Evolutionary conservation across 2,888 invertebrate genomes (phyloP).

Genomic region (Halictus ligatus): DNA sequence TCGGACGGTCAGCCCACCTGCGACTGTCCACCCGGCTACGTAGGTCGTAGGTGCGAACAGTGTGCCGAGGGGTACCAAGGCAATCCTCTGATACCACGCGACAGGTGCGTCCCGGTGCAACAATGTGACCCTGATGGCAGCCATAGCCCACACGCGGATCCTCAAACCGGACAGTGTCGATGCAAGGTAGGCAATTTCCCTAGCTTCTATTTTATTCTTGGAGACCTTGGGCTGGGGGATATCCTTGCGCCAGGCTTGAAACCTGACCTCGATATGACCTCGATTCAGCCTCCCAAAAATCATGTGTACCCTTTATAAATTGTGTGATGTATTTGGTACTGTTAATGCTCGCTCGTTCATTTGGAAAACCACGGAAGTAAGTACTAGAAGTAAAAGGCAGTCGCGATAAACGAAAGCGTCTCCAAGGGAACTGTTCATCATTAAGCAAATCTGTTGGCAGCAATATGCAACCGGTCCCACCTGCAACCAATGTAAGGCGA

Average conservation of each 20-base stretch:
- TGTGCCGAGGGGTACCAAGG: conserved; percentile 93
- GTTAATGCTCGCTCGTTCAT: conserved; percentile 55
- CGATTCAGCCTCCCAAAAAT: background rate
- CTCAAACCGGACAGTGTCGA: conserved; percentile 86
- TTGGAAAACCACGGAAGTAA: conserved; percentile 59
- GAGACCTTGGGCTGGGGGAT: background rate
- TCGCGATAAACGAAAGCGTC: background rate
- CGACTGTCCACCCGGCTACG: conserved; percentile 93
- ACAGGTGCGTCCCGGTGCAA: conserved; percentile 88
- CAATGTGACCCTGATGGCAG: conserved; percentile 92
- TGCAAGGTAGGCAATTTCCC: conserved; percentile 89
- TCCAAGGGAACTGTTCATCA: background rate
- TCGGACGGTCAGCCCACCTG: conserved; percentile 89
- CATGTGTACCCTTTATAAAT: background rate
- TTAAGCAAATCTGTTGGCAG: conserved; percentile 84
- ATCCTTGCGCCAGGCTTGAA: background rate
- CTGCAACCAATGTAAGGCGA: conserved; percentile 94
- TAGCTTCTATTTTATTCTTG: background rate
- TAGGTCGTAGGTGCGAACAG: conserved; percentile 90
- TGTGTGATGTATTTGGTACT: conserved; percentile 61
- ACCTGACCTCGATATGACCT: background rate
- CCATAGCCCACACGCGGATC: conserved; percentile 84
- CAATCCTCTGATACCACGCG: conserved; percentile 91
- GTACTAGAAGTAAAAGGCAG: background rate
- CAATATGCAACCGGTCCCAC: conserved; percentile 90